These are phyloP conservation scores for Aspidiotus rigidus DNA, from an alignment of 2,888 invertebrate species.

Conservation along the genomic window DNA sequence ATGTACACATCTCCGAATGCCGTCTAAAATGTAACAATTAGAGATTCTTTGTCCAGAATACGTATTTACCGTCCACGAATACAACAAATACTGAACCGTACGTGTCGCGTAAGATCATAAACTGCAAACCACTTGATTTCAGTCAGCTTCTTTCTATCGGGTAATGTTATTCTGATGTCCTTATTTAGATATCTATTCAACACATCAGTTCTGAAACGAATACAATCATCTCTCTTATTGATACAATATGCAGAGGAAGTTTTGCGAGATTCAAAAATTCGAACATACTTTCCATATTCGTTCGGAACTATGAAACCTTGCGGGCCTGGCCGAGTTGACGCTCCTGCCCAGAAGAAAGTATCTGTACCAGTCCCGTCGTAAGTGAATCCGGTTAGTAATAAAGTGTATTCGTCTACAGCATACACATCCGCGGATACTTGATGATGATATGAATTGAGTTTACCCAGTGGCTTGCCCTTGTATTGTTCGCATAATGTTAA, in stretches of 20 bases:
- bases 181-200: conserved; percentile 76
- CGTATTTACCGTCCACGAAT: neutral
- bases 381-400: conserved; percentile 69
- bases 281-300: conserved; percentile 67
- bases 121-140: conserved; percentile 83
- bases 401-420: conserved; percentile 75
- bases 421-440: conserved; percentile 83
- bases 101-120: conserved; percentile 73
- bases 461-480: conserved; percentile 69
- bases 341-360: conserved; percentile 90
- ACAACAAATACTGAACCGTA: conserved; percentile 39
- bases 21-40: conserved; percentile 46
- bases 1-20: conserved; percentile 82
- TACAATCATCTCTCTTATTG: conserved; percentile 3
- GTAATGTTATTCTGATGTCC: conserved; percentile 69
- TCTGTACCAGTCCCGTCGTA: conserved; percentile 87
- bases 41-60: neutral
- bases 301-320: conserved; percentile 87
- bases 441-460: conserved; percentile 82
- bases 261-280: neutral
- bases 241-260: neutral
- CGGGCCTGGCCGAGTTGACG: conserved; percentile 72
- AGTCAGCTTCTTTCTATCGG: conserved; percentile 75
- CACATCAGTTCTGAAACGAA: conserved; percentile 63
- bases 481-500: conserved; percentile 52